Conservation (phyloP, 2,888 invertebrate species). For the Endotricha flammealis region DNA sequence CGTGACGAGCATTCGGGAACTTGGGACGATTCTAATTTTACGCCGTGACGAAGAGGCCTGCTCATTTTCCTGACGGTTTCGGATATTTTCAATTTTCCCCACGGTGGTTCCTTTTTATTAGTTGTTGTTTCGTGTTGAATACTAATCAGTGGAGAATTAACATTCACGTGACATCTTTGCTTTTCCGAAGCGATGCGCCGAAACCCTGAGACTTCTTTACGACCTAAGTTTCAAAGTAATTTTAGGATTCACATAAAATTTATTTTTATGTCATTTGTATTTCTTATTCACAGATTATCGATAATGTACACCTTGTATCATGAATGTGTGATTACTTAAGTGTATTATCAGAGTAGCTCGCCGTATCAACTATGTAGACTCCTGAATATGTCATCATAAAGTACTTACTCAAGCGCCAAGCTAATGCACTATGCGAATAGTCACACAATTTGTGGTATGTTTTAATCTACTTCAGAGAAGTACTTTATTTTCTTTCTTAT, state of each 20-base stretch:
- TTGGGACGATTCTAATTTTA: slow-evolving; percentile 61
- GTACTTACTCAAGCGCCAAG: no score
- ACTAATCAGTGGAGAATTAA: slow-evolving; percentile 62
- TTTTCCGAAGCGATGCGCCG: slow-evolving; percentile 32
- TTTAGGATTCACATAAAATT: neutral
- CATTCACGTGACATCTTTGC: slow-evolving; percentile 54
- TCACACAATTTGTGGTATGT: no score
- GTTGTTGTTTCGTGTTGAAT: slow-evolving; percentile 73
- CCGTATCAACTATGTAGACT: no score
- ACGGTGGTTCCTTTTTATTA: slow-evolving; percentile 70
- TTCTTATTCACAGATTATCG: no score
- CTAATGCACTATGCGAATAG: no score
- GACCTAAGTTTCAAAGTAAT: neutral
- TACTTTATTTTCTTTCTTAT: no score
- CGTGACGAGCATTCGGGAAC: slow-evolving; percentile 58
- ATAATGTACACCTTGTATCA: no score
- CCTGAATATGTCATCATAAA: no score
- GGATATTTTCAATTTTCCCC: slow-evolving; percentile 77
- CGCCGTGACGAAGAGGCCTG: slow-evolving; percentile 63
- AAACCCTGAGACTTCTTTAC: slow-evolving; percentile 12
- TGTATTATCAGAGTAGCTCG: no score
- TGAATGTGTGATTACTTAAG: no score
- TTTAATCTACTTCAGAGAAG: no score
- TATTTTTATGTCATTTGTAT: neutral
- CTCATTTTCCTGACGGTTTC: slow-evolving; percentile 73